Evolutionary conservation across 2,888 invertebrate species (phyloP).

Genomic region (Rhagonycha lutea): DNA sequence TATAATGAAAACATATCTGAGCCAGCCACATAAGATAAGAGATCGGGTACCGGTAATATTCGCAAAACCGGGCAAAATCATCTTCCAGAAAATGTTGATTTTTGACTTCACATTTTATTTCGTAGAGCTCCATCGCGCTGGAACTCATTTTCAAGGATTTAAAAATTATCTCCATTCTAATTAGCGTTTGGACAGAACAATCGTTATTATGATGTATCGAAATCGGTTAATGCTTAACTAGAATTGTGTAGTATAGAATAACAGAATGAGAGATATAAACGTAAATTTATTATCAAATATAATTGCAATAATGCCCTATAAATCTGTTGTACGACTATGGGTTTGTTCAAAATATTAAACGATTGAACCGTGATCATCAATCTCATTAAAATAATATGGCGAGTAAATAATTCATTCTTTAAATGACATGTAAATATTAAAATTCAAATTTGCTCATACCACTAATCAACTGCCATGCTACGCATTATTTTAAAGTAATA

Average conservation of each 20-base stretch:
- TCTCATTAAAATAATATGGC: slow-evolving; percentile 2
- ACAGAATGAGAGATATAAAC: slow-evolving; percentile 43
- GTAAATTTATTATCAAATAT: slow-evolving; percentile 45
- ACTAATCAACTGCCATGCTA: background rate
- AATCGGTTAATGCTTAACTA: slow-evolving; percentile 29
- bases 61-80: background rate
- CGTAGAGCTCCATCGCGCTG: background rate
- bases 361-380: slow-evolving; percentile 12
- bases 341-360: slow-evolving; percentile 39
- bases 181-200: slow-evolving; percentile 28
- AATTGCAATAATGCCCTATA: slow-evolving; percentile 44
- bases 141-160: background rate
- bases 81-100: background rate
- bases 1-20: slow-evolving; percentile 18
- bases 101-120: background rate
- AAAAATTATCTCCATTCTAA: slow-evolving; percentile 25
- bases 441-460: background rate
- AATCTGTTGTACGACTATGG: slow-evolving; percentile 36
- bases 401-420: background rate
- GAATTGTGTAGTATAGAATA: slow-evolving; percentile 36
- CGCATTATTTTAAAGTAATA: background rate
- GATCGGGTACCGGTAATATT: background rate
- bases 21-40: background rate
- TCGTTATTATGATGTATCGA: slow-evolving; percentile 31
- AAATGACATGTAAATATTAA: background rate